Conservation (phyloP, 2,797 vertebrate genomes). For the Aphelocoma californica region DNA sequence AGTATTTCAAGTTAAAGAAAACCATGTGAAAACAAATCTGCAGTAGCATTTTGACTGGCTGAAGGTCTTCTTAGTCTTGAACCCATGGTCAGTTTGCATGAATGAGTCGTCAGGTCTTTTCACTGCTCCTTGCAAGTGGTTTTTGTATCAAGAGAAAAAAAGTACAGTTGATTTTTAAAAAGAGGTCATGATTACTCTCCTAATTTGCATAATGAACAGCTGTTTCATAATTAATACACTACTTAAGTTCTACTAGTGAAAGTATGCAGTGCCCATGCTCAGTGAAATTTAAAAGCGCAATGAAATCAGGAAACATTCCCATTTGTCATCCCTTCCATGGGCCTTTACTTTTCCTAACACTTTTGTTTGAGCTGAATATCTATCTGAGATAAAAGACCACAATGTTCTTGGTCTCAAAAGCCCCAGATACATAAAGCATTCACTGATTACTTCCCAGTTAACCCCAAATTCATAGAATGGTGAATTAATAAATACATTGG, state of each 20-base stretch:
- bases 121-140: background rate
- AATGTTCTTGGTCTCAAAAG: background rate
- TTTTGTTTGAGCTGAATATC: background rate
- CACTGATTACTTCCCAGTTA: background rate
- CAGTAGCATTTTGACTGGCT: background rate
- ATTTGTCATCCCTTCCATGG: accelerated
- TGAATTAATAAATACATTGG: background rate
- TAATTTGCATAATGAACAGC: background rate
- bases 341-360: background rate
- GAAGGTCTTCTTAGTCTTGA: background rate
- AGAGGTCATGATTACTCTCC: background rate
- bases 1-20: background rate
- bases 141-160: background rate
- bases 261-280: background rate
- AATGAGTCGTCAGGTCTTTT: background rate
- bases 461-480: background rate
- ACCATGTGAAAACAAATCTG: background rate
- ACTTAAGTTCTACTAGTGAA: background rate
- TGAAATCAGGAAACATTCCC: background rate
- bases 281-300: background rate
- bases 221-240: background rate
- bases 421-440: background rate
- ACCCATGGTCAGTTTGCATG: background rate
- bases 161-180: background rate
- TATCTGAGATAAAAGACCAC: background rate